Evolutionary conservation across 2,113 vertebrate species (phyloP).

Genomic region (Strix uralensis): DNA sequence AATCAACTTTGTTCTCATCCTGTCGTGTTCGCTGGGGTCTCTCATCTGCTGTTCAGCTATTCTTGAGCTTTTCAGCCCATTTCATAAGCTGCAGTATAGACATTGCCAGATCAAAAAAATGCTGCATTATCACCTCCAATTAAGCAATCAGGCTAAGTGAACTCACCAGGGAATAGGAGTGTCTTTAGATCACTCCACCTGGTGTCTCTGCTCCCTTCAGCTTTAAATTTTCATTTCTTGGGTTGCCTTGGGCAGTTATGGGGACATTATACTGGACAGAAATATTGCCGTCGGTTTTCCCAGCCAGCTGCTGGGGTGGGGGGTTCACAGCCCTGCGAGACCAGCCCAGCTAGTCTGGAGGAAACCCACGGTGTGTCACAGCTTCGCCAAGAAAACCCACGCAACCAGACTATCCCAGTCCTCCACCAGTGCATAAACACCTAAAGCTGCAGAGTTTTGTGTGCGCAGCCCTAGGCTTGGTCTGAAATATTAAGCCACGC

Average conservation of each 20-base stretch:
- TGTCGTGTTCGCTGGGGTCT: neutral
- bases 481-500: neutral
- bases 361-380: rapidly evolving
- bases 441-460: neutral
- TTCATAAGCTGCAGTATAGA: neutral
- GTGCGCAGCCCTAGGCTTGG: neutral
- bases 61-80: neutral
- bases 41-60: neutral
- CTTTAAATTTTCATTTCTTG: neutral
- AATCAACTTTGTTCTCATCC: neutral
- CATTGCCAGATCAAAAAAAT: neutral
- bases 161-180: neutral
- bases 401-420: neutral
- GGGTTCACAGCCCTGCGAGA: neutral
- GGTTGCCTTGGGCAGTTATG: neutral
- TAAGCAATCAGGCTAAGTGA: neutral
- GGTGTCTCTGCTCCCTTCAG: neutral
- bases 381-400: neutral
- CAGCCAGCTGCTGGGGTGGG: neutral
- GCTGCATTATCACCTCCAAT: neutral
- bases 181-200: neutral
- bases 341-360: neutral
- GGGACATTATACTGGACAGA: neutral
- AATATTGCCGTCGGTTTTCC: neutral
- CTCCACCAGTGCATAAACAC: rapidly evolving